phyloP scores from a whole-genome alignment of 2,797 vertebrate genomes.

The Alectoris magna region DNA sequence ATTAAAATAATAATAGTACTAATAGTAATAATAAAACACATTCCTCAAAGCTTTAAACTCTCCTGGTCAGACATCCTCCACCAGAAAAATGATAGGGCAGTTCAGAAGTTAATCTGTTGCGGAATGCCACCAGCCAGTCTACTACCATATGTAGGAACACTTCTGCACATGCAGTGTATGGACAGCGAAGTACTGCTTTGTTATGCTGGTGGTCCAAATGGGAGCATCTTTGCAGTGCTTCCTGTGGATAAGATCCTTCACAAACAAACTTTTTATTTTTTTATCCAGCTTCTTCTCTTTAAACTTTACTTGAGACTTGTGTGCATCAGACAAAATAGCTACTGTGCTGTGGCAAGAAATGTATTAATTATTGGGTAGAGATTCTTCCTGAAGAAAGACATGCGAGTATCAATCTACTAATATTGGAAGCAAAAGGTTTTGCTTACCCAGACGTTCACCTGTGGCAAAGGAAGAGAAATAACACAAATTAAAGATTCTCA shows the following conservation, averaged over 20 bases:
- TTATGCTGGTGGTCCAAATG: background rate
- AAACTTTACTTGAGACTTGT: background rate
- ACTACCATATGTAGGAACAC: background rate
- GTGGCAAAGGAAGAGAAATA: background rate
- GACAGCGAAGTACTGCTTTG: background rate
- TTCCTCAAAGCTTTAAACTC: slow-evolving; percentile 9
- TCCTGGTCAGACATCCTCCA: slow-evolving; percentile 41
- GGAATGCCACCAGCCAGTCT: rapidly evolving
- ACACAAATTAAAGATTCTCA: background rate
- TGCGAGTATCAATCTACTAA: background rate
- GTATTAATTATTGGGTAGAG: background rate
- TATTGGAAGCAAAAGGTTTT: background rate
- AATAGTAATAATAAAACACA: background rate
- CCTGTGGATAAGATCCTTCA: background rate
- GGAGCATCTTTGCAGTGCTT: background rate
- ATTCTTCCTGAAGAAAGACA: background rate
- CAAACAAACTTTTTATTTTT: background rate
- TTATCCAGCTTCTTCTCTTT: background rate
- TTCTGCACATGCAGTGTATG: background rate
- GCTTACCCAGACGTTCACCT: background rate
- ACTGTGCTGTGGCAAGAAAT: background rate
- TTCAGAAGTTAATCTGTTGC: background rate
- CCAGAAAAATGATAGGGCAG: slow-evolving; percentile 7
- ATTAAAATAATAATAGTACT: background rate
- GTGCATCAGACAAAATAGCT: background rate